Evolutionary conservation across 2,888 invertebrate species (phyloP), one percentile per base, ranked within the genome.

Genomic region (Spicauda simplicius): DNA sequence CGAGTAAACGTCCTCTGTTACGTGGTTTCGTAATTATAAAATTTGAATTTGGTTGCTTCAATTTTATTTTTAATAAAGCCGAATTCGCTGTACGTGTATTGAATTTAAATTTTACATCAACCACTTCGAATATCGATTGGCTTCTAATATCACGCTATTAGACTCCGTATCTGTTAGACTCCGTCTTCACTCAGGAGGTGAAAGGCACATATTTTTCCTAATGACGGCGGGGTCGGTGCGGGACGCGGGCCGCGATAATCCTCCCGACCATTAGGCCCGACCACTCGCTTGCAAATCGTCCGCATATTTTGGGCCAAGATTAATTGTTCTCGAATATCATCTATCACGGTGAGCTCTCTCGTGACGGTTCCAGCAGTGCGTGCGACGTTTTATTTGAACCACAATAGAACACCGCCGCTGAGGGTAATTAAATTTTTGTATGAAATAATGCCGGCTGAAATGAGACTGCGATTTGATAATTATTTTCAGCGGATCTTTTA

Each of bases 321-420:
- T 92, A 93, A 93, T 92, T 93, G 91, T 92, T 90, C 92, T 88
- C 84, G 90, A 93, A 92, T 91, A 91, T 92, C 92, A 93, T 93
- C 91, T 92, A 92, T 93, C 91, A 92, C 91, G 85, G 87, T 85
- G 88, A 88, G 90, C 87, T 90, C 88, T 88, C 87, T 85, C 84
- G 84, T 88, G 91, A 90, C 91, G 90, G 86, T 89, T 88, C 79
- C 85, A 84, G 86, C 90, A 88, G 85, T 90, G 90, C 87, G 91
- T 87, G 85, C 89, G 90, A 89, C 91, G 86, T 91, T 91, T 91
- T 91, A 90, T 91, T 88, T 82, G 80, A 86, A 80, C 81, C 81
- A 90, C 87, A 91, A 89, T 88, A 81, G 86, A 81, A 82, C 79
- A 80, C 79, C 81, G 76, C 81, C 81, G 80, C 83, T 79, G 82